These are phyloP conservation scores for Tetragonisca angustula DNA, from an alignment of 2,888 invertebrate species.

Conservation along the genomic window DNA sequence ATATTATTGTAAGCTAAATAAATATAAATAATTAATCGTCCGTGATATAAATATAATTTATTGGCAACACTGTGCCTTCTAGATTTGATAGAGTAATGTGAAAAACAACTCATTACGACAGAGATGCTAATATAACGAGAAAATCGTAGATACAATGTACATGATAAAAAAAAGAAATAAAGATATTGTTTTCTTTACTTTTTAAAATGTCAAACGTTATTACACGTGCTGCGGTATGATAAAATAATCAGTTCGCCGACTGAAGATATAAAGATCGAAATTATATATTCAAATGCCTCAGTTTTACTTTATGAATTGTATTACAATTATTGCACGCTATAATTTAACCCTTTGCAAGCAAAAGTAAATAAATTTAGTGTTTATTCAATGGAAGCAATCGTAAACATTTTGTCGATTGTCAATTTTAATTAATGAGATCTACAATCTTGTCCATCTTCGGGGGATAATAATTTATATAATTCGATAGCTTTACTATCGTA, in stretches of 20 bases:
- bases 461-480: slow-evolving; percentile 6
- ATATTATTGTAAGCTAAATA: slow-evolving; percentile 12
- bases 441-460: not conserved
- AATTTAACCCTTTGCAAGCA: slow-evolving; percentile 1
- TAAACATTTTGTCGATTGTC: slow-evolving; percentile 1
- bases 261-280: not conserved
- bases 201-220: slow-evolving; percentile 36
- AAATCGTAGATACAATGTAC: slow-evolving; percentile 37
- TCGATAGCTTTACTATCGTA: not conserved
- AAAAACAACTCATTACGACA: slow-evolving; percentile 51
- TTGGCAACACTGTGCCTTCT: not conserved
- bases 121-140: slow-evolving; percentile 17
- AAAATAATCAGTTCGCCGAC: slow-evolving; percentile 42
- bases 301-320: not conserved
- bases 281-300: not conserved
- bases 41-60: not conserved
- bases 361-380: not conserved
- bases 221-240: slow-evolving; percentile 25
- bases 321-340: not conserved
- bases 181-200: slow-evolving; percentile 28
- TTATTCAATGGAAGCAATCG: slow-evolving; percentile 54
- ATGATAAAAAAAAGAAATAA: slow-evolving; percentile 29
- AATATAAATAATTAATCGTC: slow-evolving; percentile 17
- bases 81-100: slow-evolving; percentile 28
- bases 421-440: slow-evolving; percentile 10